Percentiles rank a stretch among this genome's conserved stretches.
These are phyloP conservation scores for Eupithecia centaureata DNA, from an alignment of 2,888 invertebrate species.

Conservation along the genomic window DNA sequence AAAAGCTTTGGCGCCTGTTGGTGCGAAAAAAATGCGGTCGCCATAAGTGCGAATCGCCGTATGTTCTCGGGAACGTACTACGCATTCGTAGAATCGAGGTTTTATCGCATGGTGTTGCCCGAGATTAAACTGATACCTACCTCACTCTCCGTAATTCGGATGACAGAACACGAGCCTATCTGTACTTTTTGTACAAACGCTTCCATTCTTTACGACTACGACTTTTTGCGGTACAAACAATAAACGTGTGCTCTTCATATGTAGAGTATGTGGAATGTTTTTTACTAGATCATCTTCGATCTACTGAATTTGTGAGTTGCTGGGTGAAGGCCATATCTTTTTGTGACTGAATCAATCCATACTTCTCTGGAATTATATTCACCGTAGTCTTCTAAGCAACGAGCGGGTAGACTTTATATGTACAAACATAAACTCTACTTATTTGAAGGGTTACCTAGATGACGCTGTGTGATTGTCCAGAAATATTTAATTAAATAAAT, in stretches of 20 bases:
- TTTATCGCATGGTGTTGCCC: constrained; percentile 51
- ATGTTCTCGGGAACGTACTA: constrained; percentile 66
- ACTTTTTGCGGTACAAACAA: neutral
- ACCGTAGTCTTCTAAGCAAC: neutral
- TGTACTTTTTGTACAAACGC: neutral
- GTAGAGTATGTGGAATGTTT: neutral
- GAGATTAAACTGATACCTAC: constrained; percentile 14
- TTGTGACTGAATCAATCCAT: neutral
- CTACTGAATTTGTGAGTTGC: neutral
- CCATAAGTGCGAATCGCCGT: constrained; percentile 71
- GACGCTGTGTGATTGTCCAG: neutral
- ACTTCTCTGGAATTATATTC: neutral
- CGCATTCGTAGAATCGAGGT: constrained; percentile 64
- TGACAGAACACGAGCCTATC: neutral
- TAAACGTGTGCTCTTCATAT: neutral
- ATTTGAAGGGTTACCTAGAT: neutral
- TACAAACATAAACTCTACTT: neutral
- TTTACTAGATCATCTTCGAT: neutral
- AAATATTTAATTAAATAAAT: neutral
- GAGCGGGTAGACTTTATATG: neutral
- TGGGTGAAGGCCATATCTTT: too few relatives aligned
- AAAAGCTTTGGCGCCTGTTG: constrained; percentile 79
- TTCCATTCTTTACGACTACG: neutral
- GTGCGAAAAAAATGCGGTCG: constrained; percentile 63
- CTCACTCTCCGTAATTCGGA: neutral